Conservation (phyloP, 2,888 invertebrate species). For the Micoletzkya japonica region DNA sequence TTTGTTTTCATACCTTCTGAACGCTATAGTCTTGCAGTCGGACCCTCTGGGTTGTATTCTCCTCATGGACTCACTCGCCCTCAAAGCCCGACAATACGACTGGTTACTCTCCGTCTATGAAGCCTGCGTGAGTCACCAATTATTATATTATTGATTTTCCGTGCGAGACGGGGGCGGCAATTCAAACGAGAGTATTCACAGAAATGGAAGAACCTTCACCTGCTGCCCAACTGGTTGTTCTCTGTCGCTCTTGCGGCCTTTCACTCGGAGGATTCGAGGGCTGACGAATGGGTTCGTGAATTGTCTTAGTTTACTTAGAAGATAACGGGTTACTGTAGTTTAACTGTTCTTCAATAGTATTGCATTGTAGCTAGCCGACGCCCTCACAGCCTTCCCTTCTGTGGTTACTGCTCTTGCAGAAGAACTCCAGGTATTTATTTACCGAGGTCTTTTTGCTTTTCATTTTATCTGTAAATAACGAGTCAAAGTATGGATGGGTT, state of each 20-base stretch:
- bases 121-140: slow-evolving; percentile 46
- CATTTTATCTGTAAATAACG: background rate
- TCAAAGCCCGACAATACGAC: slow-evolving; percentile 75
- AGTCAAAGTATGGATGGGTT: background rate
- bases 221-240: slow-evolving; percentile 85
- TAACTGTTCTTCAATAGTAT: too few species aligned
- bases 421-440: slow-evolving; percentile 33
- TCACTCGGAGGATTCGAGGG: slow-evolving; percentile 55
- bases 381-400: slow-evolving; percentile 79
- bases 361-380: slow-evolving; percentile 70
- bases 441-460: background rate
- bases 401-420: slow-evolving; percentile 75
- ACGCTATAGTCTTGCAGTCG: too few species aligned
- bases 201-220: slow-evolving; percentile 74
- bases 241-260: slow-evolving; percentile 77
- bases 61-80: slow-evolving; percentile 80
- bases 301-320: slow-evolving; percentile 69
- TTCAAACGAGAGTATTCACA: slow-evolving; percentile 37
- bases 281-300: slow-evolving; percentile 69
- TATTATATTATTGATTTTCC: background rate
- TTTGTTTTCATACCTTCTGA: too few species aligned
- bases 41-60: slow-evolving; percentile 80
- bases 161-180: background rate
- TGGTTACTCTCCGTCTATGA: slow-evolving; percentile 72
- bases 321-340: too few species aligned